Evolutionary conservation across 2,888 invertebrate species (phyloP), one percentile per base, ranked within the genome.

Genomic region (Octodonta nipae): DNA sequence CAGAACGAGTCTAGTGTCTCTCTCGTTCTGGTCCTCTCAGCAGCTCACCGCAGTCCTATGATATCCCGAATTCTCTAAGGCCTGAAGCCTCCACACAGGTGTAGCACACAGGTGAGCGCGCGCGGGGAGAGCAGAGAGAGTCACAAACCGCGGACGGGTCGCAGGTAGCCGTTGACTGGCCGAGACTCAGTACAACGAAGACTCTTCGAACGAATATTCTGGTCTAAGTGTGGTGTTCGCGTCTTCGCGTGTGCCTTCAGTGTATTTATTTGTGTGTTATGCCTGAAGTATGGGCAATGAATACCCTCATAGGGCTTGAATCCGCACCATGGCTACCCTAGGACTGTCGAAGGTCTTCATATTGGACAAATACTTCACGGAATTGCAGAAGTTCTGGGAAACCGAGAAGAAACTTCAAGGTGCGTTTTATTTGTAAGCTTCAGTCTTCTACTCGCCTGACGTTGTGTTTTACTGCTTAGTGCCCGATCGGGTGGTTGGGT

Each of bases 311-410:
- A 42, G 47, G 40, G 43, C 44, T 39, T 49, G 47, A 51, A 40
- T 42, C 41, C 40, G 32, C 58, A 65, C 65, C 67, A 89, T 89
- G 89, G 88, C 89, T 75, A 88, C 88, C 66, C 75, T 89, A 70
- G 89, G 89, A 72, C 81, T 89, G 56, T 88, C 88, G 63, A 91
- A 91, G 73, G 89, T 89, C 66, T 91, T 89, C 76, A 91, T 91
- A 65, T 77, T 91, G 74, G 91, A 91, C 78, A 91, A 91, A 67
- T 91, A 91, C 68, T 91, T 91, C 69, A 88, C 87, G 49, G 91
- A 91, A 69, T 73, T 92, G 65, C 88, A 88, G 65, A 91, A 91
- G 70, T 87, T 89, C 70, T 87, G 89, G 86, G 88, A 89, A 68
- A 87, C 88, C 42, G 92, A 92, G 67, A 88, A 89, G 70, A 88